Evolutionary conservation across 2,113 vertebrate genomes (phyloP), one percentile per base, ranked within the genome.

Genomic region (Embiotoca jacksoni): DNA sequence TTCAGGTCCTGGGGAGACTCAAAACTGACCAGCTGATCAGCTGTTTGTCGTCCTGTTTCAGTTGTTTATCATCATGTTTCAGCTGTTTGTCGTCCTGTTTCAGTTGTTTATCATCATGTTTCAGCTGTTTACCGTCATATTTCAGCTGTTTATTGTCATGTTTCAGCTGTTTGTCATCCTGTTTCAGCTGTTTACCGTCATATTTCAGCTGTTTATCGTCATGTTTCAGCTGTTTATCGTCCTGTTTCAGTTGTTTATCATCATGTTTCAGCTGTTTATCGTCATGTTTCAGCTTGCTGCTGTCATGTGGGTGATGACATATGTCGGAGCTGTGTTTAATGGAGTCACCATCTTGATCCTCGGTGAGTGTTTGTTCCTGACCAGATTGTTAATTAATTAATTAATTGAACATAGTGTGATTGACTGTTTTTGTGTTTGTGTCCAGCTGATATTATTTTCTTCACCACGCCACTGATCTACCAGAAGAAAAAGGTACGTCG

Each of bases 301-400:
- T 4, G 92, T 94, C 82, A 96, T 96, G 96, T 97, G 96, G 96
- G 81, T 96, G 77, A 91, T 97, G 94, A 97, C 96, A 0, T 97
- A 96, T 0, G 90, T 96, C 0, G 96, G 96, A 15, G 95, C 96
- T 0, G 91, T 97, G 37, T 97, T 96, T 85, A 97, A 97, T 16
- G 96, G 96, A 8, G 94, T 97, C 90, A 96, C 96, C 44, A 92
- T 97, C 72, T 91, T 97, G 67, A 96, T 97, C 70, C 93, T 97
- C 0, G 96, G 96, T 97, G 93, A 75, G 73, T 6, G 3, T 5
- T 50, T 69, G 7, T 49, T 15, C 60, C 15, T 4, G 2, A 23
- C 23, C 15, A 32, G 6, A 35, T 30, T 37, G 37, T 50, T 2
- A 37, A 30, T 50, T 13, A 2, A 16, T 10, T 0, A 52, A 3